Evolutionary conservation across 37 sponge, comb jelly and placozoan genomes (phyloP), one percentile per base, ranked within the genome.

Genomic region (Ephydatia muelleri): DNA sequence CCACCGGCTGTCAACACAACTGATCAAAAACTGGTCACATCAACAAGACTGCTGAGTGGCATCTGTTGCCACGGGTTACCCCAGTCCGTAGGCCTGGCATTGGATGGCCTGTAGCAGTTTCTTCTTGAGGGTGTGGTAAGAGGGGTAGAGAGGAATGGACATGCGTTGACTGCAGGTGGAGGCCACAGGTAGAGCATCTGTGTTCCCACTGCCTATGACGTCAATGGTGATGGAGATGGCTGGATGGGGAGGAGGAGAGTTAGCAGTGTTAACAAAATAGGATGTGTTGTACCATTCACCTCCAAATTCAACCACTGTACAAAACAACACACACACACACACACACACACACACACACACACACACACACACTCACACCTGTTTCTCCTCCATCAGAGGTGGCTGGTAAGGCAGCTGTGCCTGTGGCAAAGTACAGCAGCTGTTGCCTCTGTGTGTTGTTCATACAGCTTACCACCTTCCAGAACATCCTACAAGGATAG

Each of bases 381-480:
- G 43, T 43, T 6, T 43, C 43, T 43, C 43, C 43, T 43, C 43
- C 43, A 16, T 86, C 91, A n/a, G 76, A 23, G 2, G 86, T 37
- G 5, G 83, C 79, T 1, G 94, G 90, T 21, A 93, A 81, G 4
- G 90, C 77, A 34, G 90, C 89, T 66, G 86, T 93, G 49, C 98
- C 98, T 35, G 98, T 97, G 26, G 95, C 92, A 87, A 97, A 97
- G 82, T 97, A 97, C 71, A 97, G 91, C 38, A 97, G 88, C 81
- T 93, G 95, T 74, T 97, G 98, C 48, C 94, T 80, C 85, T 97
- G 94, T 33, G 83, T 80, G 68, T 91, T 93, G 80, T 30, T 95
- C 98, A 97, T 95, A 29, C 93, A 88, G 74, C 90, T 81, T 33
- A 97, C 94, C n/a, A 97, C 91, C 84, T 83, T 88, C 94, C 94